Percentiles rank a stretch among this genome's conserved stretches.
These are phyloP conservation scores for Kryptolebias marmoratus DNA, from an alignment of 2,113 vertebrate genomes.

Conservation along the genomic window DNA sequence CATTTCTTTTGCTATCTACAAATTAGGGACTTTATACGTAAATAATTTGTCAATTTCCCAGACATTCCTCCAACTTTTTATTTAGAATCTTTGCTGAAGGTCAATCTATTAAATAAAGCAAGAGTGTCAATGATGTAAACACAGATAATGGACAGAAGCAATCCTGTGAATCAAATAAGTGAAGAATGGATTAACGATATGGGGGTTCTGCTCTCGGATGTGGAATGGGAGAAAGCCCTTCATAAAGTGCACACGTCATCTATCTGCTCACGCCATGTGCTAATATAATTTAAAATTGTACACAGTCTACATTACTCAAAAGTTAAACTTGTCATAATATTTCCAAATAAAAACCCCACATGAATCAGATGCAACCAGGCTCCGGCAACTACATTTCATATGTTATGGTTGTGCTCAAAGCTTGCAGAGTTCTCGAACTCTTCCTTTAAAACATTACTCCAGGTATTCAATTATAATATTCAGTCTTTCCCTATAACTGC, in stretches of 20 bases:
- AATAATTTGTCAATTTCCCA: not conserved
- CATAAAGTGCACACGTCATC: not conserved
- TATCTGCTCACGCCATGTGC: not conserved
- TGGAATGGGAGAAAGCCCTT: not conserved
- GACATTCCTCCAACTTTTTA: not conserved
- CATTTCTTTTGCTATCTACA: too few species aligned
- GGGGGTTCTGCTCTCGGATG: not conserved
- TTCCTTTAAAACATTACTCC: too few species aligned
- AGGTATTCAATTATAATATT: too few species aligned
- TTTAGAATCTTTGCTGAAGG: too few species aligned
- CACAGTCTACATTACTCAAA: not conserved
- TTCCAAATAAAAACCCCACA: not conserved
- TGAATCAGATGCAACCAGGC: not conserved
- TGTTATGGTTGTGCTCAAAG: not conserved
- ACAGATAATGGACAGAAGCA: not conserved
- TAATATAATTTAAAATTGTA: not conserved
- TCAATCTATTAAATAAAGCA: too few species aligned
- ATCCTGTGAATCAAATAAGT: not conserved
- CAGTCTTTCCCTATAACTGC: too few species aligned
- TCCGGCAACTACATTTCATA: not conserved
- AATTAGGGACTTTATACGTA: not conserved
- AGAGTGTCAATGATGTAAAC: not conserved
- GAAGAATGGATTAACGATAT: not conserved
- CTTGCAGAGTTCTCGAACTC: too few species aligned
- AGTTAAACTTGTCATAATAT: not conserved